Conservation (phyloP, 2,888 invertebrate species). For the Nebria salina region DNA sequence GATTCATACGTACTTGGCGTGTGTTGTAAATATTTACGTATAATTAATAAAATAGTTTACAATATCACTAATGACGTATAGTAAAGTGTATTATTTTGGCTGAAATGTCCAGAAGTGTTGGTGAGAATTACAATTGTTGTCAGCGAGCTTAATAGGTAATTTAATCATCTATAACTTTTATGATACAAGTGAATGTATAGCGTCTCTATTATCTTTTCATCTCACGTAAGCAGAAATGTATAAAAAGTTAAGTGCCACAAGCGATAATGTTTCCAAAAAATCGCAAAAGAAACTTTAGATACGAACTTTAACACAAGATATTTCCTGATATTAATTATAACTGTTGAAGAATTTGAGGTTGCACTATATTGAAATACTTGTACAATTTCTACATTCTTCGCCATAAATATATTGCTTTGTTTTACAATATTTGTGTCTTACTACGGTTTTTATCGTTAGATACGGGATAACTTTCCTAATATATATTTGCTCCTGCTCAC, state of each 20-base stretch:
- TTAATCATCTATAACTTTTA: constrained; percentile 19
- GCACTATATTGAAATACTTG: background rate
- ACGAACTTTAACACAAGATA: background rate
- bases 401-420: too few relatives aligned
- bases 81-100: too few relatives aligned
- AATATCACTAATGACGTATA: background rate
- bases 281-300: background rate
- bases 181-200: constrained; percentile 10
- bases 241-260: constrained; percentile 10
- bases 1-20: background rate
- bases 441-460: too few relatives aligned
- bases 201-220: constrained; percentile 12
- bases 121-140: background rate
- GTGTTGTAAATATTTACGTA: background rate
- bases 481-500: too few relatives aligned
- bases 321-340: background rate
- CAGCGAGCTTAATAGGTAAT: constrained; percentile 9
- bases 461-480: too few relatives aligned
- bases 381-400: too few relatives aligned
- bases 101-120: background rate
- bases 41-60: background rate
- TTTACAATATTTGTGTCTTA: too few relatives aligned
- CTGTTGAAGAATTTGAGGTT: background rate
- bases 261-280: background rate
- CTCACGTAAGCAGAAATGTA: constrained; percentile 6